Evolutionary conservation across 2,888 invertebrate species (phyloP).

Genomic region (Agriopis leucophaearia): DNA sequence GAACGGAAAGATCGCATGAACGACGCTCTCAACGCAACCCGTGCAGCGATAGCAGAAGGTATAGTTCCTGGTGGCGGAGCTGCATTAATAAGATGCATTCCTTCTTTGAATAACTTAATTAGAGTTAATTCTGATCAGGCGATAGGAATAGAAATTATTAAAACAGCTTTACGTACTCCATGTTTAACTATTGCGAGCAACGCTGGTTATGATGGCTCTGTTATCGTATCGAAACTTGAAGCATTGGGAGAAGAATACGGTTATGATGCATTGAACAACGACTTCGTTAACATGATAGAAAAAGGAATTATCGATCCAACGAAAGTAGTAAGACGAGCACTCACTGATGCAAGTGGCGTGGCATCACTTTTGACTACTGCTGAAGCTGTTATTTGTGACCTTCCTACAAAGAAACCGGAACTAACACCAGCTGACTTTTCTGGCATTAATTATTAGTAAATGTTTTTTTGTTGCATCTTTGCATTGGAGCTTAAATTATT

Average conservation of each 20-base stretch:
- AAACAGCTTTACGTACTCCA: slow-evolving; percentile 94
- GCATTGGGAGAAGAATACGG: slow-evolving; percentile 90
- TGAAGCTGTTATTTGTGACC: slow-evolving; percentile 97
- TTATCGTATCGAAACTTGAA: slow-evolving; percentile 96
- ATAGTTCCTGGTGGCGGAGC: slow-evolving; percentile 98
- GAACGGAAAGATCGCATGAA: slow-evolving; percentile 98
- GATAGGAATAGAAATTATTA: slow-evolving; percentile 92
- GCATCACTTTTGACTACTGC: slow-evolving; percentile 90
- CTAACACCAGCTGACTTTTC: slow-evolving; percentile 2
- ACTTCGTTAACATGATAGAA: slow-evolving; percentile 96
- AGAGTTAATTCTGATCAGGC: slow-evolving; percentile 92
- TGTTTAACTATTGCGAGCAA: slow-evolving; percentile 95
- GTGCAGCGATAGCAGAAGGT: slow-evolving; percentile 98
- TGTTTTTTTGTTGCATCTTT: not conserved
- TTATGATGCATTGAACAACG: slow-evolving; percentile 95
- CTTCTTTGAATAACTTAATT: slow-evolving; percentile 88
- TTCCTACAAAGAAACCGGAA: slow-evolving; percentile 55
- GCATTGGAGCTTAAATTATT: not conserved
- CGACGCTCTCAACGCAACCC: slow-evolving; percentile 97
- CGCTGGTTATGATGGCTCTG: slow-evolving; percentile 95
- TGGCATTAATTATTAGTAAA: slow-evolving; percentile 16
- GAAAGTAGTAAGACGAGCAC: slow-evolving; percentile 87
- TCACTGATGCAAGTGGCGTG: slow-evolving; percentile 77
- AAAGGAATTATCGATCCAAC: slow-evolving; percentile 98
- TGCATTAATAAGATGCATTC: slow-evolving; percentile 94